Conservation (phyloP, 2,113 vertebrate species). For the Erinaceus europaeus region DNA sequence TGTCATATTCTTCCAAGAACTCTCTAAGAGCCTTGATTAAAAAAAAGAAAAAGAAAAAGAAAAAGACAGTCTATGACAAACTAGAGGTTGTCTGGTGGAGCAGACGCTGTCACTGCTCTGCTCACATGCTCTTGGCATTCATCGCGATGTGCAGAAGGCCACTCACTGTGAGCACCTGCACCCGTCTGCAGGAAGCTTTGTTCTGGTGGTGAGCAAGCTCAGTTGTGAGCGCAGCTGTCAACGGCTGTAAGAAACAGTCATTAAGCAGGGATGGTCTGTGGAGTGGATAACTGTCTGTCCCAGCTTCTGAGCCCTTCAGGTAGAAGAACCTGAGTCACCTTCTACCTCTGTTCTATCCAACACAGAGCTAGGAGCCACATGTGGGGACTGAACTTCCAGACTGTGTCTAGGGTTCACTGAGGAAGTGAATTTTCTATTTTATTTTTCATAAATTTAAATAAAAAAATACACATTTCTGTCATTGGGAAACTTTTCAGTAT, state of each 20-base stretch:
- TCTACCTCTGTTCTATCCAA: background rate
- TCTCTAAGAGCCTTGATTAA: background rate
- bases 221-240: background rate
- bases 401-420: background rate
- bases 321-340: background rate
- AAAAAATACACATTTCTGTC: background rate
- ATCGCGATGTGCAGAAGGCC: background rate
- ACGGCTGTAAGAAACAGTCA: background rate
- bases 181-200: background rate
- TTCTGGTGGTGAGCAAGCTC: background rate
- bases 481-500: background rate
- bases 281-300: background rate
- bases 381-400: background rate
- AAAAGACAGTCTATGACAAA: background rate
- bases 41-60: too few species aligned
- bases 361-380: background rate
- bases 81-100: background rate
- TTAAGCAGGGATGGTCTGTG: background rate
- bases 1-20: background rate
- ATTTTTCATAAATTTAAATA: background rate
- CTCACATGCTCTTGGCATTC: background rate
- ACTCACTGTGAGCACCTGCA: background rate
- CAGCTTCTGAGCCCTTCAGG: background rate
- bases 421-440: background rate
- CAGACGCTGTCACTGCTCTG: accelerated